These are phyloP conservation scores for Sphinx pinastri DNA, from an alignment of 2,888 invertebrate genomes.

Conservation along the genomic window DNA sequence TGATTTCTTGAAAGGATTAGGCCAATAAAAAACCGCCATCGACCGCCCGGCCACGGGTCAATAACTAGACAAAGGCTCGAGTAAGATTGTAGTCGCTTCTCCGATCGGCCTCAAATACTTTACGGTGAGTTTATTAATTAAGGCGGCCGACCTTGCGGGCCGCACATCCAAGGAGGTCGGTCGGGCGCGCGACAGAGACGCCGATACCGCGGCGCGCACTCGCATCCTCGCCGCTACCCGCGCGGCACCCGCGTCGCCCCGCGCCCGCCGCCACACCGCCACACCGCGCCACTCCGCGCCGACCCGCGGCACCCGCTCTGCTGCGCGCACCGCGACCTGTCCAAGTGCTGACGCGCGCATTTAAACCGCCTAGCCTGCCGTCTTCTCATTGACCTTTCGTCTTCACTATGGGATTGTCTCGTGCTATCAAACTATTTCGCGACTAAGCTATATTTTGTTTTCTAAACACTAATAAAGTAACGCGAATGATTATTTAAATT, in stretches of 20 bases:
- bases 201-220: conserved; percentile 35
- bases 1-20: conserved; percentile 39
- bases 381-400: conserved; percentile 82
- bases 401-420: conserved; percentile 73
- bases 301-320: conserved; percentile 32
- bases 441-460: conserved; percentile 18
- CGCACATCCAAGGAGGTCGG: conserved; percentile 82
- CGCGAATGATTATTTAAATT: neutral
- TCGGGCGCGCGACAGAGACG: conserved; percentile 64
- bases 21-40: conserved; percentile 64
- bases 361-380: conserved; percentile 69
- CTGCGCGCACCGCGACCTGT: conserved; percentile 53
- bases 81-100: conserved; percentile 78
- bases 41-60: conserved; percentile 66
- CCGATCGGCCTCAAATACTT: conserved; percentile 83
- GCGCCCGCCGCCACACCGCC: conserved; percentile 29
- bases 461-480: neutral
- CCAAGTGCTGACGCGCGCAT: conserved; percentile 56
- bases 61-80: conserved; percentile 81
- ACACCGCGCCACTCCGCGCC: conserved; percentile 29
- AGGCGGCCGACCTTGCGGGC: conserved; percentile 82
- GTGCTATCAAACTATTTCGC: conserved; percentile 47
- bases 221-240: conserved; percentile 38
- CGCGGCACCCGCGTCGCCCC: conserved; percentile 31
- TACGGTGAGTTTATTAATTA: conserved; percentile 84